A percentile compares a stretch with the other conserved stretches of the same genome.
Conservation (phyloP, 2,797 vertebrate species). For the Phylloscopus collybita region DNA sequence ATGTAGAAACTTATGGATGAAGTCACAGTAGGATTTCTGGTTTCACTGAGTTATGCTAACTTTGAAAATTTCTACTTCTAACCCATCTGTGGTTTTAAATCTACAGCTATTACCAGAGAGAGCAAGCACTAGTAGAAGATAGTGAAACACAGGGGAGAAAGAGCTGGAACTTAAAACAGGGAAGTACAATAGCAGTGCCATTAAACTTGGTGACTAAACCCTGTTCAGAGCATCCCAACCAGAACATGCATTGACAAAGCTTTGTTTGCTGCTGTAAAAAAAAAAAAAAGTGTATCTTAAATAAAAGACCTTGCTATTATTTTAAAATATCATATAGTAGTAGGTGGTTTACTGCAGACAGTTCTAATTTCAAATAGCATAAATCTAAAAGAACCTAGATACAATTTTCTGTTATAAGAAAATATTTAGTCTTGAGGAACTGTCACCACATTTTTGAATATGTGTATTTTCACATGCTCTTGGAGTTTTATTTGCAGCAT, state of each 20-base stretch:
- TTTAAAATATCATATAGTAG: background rate
- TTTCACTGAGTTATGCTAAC: fast-evolving
- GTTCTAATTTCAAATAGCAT: background rate
- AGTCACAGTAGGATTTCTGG: background rate
- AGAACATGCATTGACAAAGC: background rate
- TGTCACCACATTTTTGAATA: fast-evolving
- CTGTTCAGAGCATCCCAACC: background rate
- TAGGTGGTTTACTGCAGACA: background rate
- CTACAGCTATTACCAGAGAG: background rate
- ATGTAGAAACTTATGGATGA: background rate
- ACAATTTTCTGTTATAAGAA: background rate
- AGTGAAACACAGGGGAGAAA: background rate
- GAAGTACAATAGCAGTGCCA: background rate
- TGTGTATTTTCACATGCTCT: background rate
- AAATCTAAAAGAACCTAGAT: background rate
- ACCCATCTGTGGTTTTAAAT: background rate
- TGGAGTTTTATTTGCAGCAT: background rate
- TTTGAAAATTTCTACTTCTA: background rate
- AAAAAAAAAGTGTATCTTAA: background rate
- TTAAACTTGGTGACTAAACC: background rate
- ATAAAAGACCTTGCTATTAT: background rate
- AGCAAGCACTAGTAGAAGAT: background rate
- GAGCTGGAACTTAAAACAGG: background rate
- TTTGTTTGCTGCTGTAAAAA: background rate
- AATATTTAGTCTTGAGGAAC: background rate